Conservation (phyloP, 1,140 invertebrate species). For the Ericerus pela region DNA sequence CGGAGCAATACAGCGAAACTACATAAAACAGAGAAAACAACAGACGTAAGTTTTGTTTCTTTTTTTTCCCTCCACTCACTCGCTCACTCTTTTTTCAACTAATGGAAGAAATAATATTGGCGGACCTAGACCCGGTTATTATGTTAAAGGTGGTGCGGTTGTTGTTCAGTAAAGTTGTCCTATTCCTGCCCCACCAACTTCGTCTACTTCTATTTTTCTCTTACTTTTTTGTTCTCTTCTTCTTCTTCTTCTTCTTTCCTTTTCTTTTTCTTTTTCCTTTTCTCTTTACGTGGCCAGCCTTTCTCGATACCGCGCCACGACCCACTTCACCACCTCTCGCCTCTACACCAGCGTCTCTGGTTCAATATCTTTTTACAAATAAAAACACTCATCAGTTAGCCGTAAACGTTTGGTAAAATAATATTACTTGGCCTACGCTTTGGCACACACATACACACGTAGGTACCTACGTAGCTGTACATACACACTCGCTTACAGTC, state of each 20-base stretch:
- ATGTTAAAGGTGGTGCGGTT: constrained; percentile 1
- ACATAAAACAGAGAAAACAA: constrained; percentile 6
- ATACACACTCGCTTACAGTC: background rate
- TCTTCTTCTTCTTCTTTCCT: too few relatives aligned
- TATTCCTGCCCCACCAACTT: too few relatives aligned
- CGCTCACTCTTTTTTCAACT: background rate
- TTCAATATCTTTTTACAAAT: background rate
- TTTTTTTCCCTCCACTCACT: too few relatives aligned
- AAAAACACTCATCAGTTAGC: constrained; percentile 8
- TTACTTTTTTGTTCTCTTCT: too few relatives aligned
- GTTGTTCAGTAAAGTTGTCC: background rate
- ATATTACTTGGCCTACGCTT: too few relatives aligned
- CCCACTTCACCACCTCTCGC: background rate
- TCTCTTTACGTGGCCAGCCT: too few relatives aligned
- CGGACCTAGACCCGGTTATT: constrained; percentile 9
- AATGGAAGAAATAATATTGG: constrained; percentile 5
- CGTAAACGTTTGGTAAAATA: background rate
- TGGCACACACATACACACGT: too few relatives aligned
- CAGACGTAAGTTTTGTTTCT: too few relatives aligned
- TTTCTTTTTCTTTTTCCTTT: too few relatives aligned
- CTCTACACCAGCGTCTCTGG: background rate
- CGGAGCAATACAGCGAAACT: background rate
- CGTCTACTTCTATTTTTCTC: too few relatives aligned
- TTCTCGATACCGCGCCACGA: too few relatives aligned
- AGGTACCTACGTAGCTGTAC: background rate